phyloP scores from a whole-genome alignment of 2,113 vertebrate species.

The Carlito syrichta region DNA sequence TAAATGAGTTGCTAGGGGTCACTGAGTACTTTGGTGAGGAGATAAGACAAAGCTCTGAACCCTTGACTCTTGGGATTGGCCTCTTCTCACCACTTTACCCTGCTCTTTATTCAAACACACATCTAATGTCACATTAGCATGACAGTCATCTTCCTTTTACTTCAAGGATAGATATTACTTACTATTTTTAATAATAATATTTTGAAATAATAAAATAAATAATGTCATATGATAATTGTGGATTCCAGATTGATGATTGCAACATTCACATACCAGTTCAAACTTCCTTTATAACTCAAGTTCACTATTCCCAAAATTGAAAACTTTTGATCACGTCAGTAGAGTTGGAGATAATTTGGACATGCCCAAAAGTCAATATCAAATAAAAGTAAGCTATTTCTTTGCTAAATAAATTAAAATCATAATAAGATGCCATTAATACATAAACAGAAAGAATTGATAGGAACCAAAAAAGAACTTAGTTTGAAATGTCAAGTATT shows the following conservation, averaged over 20 bases:
- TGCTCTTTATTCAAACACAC: background rate
- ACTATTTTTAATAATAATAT: background rate
- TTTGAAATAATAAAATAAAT: background rate
- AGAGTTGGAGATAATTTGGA: background rate
- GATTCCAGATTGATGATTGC: background rate
- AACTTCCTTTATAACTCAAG: background rate
- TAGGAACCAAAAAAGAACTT: background rate
- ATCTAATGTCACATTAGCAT: background rate
- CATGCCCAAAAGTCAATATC: background rate
- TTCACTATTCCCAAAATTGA: background rate
- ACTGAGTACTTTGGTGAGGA: background rate
- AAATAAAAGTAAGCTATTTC: background rate
- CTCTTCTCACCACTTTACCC: fast-evolving
- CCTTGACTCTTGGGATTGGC: background rate
- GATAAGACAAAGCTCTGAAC: background rate
- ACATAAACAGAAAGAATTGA: background rate
- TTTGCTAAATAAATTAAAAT: background rate
- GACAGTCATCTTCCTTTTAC: background rate
- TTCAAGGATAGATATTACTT: background rate
- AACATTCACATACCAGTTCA: background rate
- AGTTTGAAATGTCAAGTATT: background rate
- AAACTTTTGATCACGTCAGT: background rate
- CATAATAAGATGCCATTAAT: background rate
- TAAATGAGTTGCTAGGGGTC: background rate
- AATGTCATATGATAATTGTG: background rate